These are phyloP conservation scores for Copidosoma floridanum DNA, from an alignment of 1,140 invertebrate species.

Conservation along the genomic window DNA sequence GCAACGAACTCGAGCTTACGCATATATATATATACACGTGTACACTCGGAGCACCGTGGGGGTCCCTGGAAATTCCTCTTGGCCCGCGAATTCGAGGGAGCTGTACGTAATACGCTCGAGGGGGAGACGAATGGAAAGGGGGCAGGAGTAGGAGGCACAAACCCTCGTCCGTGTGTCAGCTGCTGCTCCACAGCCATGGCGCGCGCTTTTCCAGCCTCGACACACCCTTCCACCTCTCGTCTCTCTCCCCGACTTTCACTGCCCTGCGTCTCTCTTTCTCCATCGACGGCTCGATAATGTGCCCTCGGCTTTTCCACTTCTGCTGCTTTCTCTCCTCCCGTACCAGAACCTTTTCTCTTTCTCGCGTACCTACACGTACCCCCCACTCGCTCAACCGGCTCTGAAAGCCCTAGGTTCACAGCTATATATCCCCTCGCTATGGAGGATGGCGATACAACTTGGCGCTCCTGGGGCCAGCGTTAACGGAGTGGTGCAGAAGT, in stretches of 20 bases:
- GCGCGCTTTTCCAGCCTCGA: conserved; percentile 28
- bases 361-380: conserved; percentile 19
- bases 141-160: conserved; percentile 32
- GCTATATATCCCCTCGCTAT: too few species aligned
- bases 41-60: too few species aligned
- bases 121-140: conserved; percentile 7
- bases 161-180: conserved; percentile 33
- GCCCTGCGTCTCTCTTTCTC: conserved; percentile 37
- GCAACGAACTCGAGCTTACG: conserved; percentile 11
- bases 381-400: conserved; percentile 10
- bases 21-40: too few species aligned
- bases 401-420: too few species aligned
- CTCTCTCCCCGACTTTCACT: conserved; percentile 38
- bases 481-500: too few species aligned
- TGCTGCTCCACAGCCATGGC: conserved; percentile 36
- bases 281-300: conserved; percentile 44
- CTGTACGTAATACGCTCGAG: too few species aligned
- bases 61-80: conserved; percentile 11
- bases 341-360: too few species aligned
- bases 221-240: neutral
- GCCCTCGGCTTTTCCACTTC: too few species aligned
- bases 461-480: too few species aligned
- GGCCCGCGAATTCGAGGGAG: neutral
- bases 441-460: too few species aligned
- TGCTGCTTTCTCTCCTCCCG: too few species aligned